Base-by-base conservation (phyloP, 2,113 vertebrate genomes). In the Capreolus pygargus region DNA sequence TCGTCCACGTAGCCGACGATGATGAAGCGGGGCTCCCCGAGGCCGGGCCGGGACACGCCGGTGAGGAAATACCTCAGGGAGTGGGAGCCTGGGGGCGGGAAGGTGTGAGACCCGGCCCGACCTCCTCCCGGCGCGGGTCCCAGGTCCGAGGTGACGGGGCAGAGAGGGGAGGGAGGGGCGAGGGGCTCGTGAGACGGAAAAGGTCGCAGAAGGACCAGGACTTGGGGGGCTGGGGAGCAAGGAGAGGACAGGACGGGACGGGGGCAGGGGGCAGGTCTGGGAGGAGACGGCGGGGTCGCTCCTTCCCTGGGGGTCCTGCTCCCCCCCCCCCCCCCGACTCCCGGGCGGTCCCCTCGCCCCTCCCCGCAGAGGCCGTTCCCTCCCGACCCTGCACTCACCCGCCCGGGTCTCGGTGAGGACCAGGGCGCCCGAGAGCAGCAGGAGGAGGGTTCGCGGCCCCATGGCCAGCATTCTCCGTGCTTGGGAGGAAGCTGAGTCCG, bases 401-500 rank as follows among this genome's bases (percentile, higher is more conserved):
- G 16, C 23, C 13, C 36, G 4, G 13, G 61, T 39, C 84, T 55
- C 2, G n/a, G 50, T 11, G 43, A 23, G n/a, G n/a, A 47, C 25
- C 89, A 91, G 47, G 70, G 1, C 7, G 30, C 23, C 70, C 3
- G 16, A 61, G 27, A 89, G 57, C 12, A 89, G 57, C 55, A 21
- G 1, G 88, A 96, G 64, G 45, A 61, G 45, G 21, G 3, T 0
- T n/a, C 0, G 3, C 1, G 8, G 0, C 2, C 0, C 5, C 85
- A 43, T 10, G 74, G 2, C 0, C 7, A 0, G 2, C 7, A 30
- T 2, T 0, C 10, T 1, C 36, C 0, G 1, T 1, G 2, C 30
- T 23, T 23, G 16, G 2, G 12, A 11, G 13, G 1, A 36, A 5
- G 0, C 4, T 1, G 14, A 19, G 36, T 21, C 2, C 3, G 7